phyloP scores from a whole-genome alignment of 2,888 invertebrate species.

The Caenorhabditis parvicauda region DNA sequence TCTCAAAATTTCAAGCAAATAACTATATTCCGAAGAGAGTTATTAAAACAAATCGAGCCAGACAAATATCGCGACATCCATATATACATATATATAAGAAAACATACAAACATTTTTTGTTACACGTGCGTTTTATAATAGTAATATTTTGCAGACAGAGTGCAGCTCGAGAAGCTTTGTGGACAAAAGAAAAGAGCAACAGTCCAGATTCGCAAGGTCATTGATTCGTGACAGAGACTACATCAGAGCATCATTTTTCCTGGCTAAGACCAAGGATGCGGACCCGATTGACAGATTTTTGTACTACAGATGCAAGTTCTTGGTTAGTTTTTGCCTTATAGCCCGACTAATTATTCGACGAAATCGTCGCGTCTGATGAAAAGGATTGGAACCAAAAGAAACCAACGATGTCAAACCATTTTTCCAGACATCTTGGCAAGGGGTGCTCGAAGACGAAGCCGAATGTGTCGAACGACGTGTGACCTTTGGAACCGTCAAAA shows the following conservation, averaged over 20 bases:
- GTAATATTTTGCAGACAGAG: no score
- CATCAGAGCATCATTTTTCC: slow-evolving; percentile 69
- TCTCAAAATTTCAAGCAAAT: no score
- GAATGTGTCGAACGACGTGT: slow-evolving; percentile 40
- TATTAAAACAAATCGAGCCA: no score
- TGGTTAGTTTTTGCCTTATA: slow-evolving; percentile 9
- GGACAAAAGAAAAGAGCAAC: neutral
- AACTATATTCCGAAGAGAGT: no score
- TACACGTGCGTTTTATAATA: no score
- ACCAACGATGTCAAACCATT: neutral
- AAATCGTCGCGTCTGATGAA: neutral
- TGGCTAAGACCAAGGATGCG: slow-evolving; percentile 25
- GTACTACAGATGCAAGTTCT: slow-evolving; percentile 63
- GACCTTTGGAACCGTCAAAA: slow-evolving; percentile 11
- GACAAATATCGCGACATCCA: no score
- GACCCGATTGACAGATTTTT: slow-evolving; percentile 77
- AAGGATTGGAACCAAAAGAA: neutral
- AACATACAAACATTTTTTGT: no score
- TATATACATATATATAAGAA: no score
- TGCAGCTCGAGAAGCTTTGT: no score
- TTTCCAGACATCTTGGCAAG: slow-evolving; percentile 24
- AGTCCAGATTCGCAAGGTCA: slow-evolving; percentile 10
- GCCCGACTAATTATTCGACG: neutral
- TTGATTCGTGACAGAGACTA: slow-evolving; percentile 36
- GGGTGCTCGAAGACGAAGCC: slow-evolving; percentile 37